Conservation (phyloP, 2,113 vertebrate species). For the Hemiprocne comata region DNA sequence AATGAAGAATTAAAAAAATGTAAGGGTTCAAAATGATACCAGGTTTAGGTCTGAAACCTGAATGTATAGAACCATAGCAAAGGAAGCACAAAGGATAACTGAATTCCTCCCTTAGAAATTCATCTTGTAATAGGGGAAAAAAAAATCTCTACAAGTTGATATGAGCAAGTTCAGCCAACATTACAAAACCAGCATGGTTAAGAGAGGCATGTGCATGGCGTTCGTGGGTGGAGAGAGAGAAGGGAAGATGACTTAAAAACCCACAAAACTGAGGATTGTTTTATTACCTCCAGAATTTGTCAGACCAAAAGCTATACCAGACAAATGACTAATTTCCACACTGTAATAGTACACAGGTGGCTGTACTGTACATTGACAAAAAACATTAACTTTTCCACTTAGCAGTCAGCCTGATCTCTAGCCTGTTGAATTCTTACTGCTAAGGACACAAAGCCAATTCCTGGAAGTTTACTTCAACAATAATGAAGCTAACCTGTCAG, state of each 20-base stretch:
- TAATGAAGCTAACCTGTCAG: background rate
- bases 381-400: slow-evolving; percentile 7
- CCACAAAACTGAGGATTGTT: slow-evolving; percentile 38
- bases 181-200: background rate
- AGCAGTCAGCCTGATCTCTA: background rate
- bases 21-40: background rate
- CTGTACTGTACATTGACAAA: background rate
- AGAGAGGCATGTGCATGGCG: slow-evolving; percentile 1
- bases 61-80: background rate
- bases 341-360: slow-evolving; percentile 47
- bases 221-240: slow-evolving; percentile 5
- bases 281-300: slow-evolving; percentile 55
- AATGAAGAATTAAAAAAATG: background rate
- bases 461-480: slow-evolving; percentile 21
- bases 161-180: background rate
- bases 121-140: fast-evolving
- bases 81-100: background rate
- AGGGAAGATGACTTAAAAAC: background rate
- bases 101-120: background rate
- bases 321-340: slow-evolving; percentile 63
- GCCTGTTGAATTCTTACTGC: background rate
- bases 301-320: slow-evolving; percentile 51
- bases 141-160: background rate
- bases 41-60: background rate
- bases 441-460: background rate